Evolutionary conservation across 2,888 invertebrate species (phyloP), one percentile per base, ranked within the genome.

Genomic region (Drosophila limbata): DNA sequence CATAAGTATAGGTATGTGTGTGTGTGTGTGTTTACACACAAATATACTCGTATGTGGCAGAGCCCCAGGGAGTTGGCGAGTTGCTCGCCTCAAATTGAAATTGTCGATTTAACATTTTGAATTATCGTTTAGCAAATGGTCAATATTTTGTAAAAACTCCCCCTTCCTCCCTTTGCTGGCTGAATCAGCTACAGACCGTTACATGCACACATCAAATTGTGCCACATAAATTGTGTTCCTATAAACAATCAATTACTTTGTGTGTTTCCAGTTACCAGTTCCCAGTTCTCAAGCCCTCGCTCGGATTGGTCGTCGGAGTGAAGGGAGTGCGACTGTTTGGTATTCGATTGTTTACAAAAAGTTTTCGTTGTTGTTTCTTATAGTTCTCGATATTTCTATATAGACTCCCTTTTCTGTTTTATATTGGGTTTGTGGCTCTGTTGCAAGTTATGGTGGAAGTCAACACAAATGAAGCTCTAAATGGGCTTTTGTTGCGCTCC

Each of bases 191-290:
- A 40, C 45, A 56, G 42, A 50, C 65, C 56, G 56, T 60, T 73
- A 65, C 69, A 57, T 55, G 59, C 55, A 71, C 77, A 72, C 68
- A 74, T 81, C 52, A 73, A 77, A 69, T 71, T 78, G 80, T 73
- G 73, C 59, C 80, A 82, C 80, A 84, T 84, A 84, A 84, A 84
- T 85, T 88, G 88, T 80, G 73, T 66, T 79, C 72, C 89, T 72
- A 89, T 88, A 88, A 88, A 89, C 88, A 89, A 88, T 89, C 89
- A 89, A 88, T 88, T 88, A 89, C 84, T 83, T 77, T 87, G 78
- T 85, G 82, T 74, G 63, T 62, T 64, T 48, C 77, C 76, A 71
- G 55, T 57, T 60, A 42, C 40, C 50, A 53, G 62, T 61, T 63
- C 40, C 77, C 69, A 70, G 56, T 55, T 61, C 48, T 39, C 52